A percentile compares a stretch with the other conserved stretches of the same genome.
Evolutionary conservation across 2,888 invertebrate species (phyloP).

Genomic region (Melitaea athalia): DNA sequence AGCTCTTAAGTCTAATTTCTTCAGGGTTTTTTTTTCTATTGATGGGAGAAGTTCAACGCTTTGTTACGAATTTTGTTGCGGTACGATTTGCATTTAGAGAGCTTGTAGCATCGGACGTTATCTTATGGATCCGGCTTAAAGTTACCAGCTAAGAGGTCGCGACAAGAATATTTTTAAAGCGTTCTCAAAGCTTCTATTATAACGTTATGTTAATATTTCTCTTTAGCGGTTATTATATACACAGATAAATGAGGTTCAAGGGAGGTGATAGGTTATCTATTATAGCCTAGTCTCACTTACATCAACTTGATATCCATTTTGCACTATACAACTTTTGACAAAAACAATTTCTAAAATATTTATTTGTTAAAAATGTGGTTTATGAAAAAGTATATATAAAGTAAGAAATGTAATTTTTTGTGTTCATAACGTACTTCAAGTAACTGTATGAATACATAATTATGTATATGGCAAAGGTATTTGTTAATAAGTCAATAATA

Average conservation of each 20-base stretch:
- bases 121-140: slow-evolving; percentile 41
- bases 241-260: neutral
- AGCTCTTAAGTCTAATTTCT: slow-evolving; percentile 14
- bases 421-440: no score
- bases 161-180: slow-evolving; percentile 11
- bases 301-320: neutral
- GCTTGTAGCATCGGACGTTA: slow-evolving; percentile 54
- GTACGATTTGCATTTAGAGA: slow-evolving; percentile 64
- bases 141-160: slow-evolving; percentile 10
- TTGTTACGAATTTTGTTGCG: slow-evolving; percentile 47
- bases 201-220: neutral
- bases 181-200: slow-evolving; percentile 1
- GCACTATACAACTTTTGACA: no score
- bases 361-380: no score
- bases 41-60: slow-evolving; percentile 8
- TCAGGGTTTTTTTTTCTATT: slow-evolving; percentile 10
- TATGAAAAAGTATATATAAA: no score
- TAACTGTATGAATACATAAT: no score
- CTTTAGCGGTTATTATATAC: neutral
- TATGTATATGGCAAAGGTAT: no score
- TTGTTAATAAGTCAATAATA: no score
- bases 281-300: neutral
- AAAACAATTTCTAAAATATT: no score
- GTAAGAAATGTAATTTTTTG: no score
- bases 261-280: neutral